A percentile compares a stretch with the other conserved stretches of the same genome.
Conservation (phyloP, 1,140 invertebrate species). For the Riptortus pedestris region DNA sequence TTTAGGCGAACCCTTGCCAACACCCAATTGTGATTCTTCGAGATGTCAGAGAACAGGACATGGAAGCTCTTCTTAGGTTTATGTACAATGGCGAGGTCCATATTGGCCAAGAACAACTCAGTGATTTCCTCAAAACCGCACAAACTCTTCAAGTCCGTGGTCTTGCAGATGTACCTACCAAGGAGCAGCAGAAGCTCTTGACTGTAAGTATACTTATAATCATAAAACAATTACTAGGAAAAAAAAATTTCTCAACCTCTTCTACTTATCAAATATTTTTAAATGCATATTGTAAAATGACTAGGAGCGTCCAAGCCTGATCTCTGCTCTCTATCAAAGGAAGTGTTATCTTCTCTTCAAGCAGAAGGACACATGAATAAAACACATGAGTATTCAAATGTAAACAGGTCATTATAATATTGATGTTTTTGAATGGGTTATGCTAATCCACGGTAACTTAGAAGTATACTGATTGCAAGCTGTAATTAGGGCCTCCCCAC, state of each 20-base stretch:
- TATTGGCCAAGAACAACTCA: conserved; percentile 78
- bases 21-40: conserved; percentile 86
- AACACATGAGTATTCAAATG: not conserved
- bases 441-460: not conserved
- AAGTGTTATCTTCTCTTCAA: too few relatives aligned
- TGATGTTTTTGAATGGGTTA: not conserved
- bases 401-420: not conserved
- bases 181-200: conserved; percentile 35
- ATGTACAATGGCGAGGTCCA: conserved; percentile 93
- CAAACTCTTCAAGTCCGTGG: conserved; percentile 83
- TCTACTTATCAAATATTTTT: not conserved
- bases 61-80: conserved; percentile 81
- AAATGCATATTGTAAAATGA: not conserved
- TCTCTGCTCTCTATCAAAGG: too few relatives aligned
- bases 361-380: not conserved
- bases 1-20: conserved; percentile 76
- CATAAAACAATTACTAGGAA: not conserved
- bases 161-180: conserved; percentile 69
- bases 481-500: not conserved
- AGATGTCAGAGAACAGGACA: conserved; percentile 77
- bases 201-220: conserved; percentile 29
- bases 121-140: conserved; percentile 78
- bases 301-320: too few relatives aligned
- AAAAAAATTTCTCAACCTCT: not conserved
- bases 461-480: not conserved